Conservation (phyloP, 2,888 invertebrate species). For the Melangyna quadrimaculata region DNA sequence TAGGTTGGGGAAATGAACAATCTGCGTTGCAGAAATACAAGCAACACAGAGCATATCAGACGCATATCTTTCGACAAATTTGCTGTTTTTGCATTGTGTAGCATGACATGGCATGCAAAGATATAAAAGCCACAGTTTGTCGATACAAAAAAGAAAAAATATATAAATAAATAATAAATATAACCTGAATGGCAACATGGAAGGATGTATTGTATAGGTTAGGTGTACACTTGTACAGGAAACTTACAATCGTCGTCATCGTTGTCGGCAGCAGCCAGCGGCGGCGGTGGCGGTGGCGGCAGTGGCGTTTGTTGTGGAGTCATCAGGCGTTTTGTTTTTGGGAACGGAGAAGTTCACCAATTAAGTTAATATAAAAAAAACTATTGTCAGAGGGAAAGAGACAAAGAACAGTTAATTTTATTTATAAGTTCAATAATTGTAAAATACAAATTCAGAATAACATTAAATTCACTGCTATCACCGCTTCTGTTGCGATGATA, state of each 20-base stretch:
- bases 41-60: conserved; percentile 16
- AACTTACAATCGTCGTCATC: conserved; percentile 21
- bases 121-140: conserved; percentile 68
- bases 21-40: conserved; percentile 27
- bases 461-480: no score
- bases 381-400: no score
- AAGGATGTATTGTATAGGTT: conserved; percentile 64
- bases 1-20: conserved; percentile 30
- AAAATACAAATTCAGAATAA: no score
- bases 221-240: no score
- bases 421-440: no score
- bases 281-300: background rate
- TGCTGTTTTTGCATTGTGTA: conserved; percentile 34
- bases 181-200: conserved; percentile 50
- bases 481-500: no score
- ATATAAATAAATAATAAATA: conserved; percentile 69
- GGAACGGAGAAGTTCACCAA: background rate
- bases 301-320: conserved; percentile 42
- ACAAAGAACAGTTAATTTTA: no score
- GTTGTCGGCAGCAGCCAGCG: no score
- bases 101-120: background rate
- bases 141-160: conserved; percentile 66
- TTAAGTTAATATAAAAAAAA: no score
- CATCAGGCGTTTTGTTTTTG: conserved; percentile 34
- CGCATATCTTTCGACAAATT: conserved; percentile 62